Conservation (phyloP, 2,113 vertebrate species). For the Semicossyphus pulcher region DNA sequence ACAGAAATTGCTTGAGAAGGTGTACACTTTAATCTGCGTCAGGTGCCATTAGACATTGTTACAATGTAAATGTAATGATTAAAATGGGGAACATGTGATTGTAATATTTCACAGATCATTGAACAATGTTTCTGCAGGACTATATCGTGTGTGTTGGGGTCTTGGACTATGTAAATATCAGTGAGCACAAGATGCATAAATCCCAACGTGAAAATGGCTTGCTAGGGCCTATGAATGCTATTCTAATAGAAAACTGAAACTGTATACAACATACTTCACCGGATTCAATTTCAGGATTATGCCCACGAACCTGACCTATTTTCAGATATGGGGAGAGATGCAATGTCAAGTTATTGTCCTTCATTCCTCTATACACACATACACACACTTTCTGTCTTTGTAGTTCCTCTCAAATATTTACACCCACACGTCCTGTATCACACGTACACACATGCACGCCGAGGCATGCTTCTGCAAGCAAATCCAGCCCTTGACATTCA, state of each 20-base stretch:
- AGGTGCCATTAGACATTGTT: neutral
- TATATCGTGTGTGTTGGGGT: neutral
- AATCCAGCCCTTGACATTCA: slow-evolving; percentile 41
- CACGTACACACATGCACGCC: neutral
- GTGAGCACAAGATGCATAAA: slow-evolving; percentile 4
- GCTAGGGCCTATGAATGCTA: neutral
- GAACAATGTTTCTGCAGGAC: neutral
- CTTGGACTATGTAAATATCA: neutral
- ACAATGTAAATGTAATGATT: neutral
- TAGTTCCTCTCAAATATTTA: slow-evolving; percentile 24
- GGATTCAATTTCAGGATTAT: slow-evolving; percentile 28
- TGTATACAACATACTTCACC: neutral
- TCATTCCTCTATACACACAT: slow-evolving; percentile 2
- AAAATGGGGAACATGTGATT: neutral
- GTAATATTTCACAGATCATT: slow-evolving; percentile 1
- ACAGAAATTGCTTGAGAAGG: too few species aligned
- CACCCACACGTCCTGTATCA: neutral
- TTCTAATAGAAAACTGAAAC: slow-evolving; percentile 15
- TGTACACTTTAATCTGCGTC: too few species aligned
- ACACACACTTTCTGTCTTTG: neutral
- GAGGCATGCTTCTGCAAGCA: slow-evolving; percentile 32
- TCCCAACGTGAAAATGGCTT: too few species aligned
- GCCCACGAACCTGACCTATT: neutral
- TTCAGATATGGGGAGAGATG: slow-evolving; percentile 6
- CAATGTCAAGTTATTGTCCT: slow-evolving; percentile 14